These are phyloP conservation scores for Regulus satrapa DNA, from an alignment of 2,113 vertebrate species.

Conservation along the genomic window DNA sequence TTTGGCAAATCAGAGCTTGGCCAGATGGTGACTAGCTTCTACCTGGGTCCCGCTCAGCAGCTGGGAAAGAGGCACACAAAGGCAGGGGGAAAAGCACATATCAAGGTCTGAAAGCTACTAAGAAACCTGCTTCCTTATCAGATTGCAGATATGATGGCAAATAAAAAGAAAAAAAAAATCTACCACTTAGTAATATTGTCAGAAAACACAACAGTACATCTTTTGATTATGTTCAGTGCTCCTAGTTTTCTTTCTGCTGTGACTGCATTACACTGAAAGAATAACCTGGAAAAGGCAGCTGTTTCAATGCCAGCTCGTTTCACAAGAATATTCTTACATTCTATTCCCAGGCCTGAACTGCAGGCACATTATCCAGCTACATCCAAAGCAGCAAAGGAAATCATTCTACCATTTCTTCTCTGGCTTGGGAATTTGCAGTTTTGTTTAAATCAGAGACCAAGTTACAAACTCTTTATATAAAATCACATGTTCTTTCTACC, in stretches of 20 bases:
- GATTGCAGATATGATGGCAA: not conserved
- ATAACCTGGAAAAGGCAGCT: not conserved
- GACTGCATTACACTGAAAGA: not conserved
- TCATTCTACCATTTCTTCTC: not conserved
- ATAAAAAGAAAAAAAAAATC: too few species aligned
- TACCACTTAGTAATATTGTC: not conserved
- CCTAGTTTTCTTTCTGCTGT: not conserved
- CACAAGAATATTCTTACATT: not conserved
- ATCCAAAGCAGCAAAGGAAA: not conserved
- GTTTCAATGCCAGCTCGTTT: not conserved
- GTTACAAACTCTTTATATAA: not conserved
- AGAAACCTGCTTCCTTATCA: not conserved
- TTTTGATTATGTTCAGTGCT: not conserved
- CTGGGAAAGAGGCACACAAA: not conserved
- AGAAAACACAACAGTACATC: not conserved
- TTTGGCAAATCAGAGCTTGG: constrained; percentile 12
- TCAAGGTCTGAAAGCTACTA: not conserved
- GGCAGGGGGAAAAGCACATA: not conserved
- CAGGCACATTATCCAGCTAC: not conserved
- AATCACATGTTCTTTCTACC: not conserved
- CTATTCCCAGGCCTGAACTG: not conserved
- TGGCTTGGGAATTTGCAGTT: not conserved
- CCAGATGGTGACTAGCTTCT: constrained; percentile 1
- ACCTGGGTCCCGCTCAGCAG: accelerated
- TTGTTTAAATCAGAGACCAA: not conserved